A percentile compares a stretch with the other conserved stretches of the same genome.
These are phyloP conservation scores for Hemichromis elongatus DNA, from an alignment of 2,113 vertebrate species.

Conservation along the genomic window DNA sequence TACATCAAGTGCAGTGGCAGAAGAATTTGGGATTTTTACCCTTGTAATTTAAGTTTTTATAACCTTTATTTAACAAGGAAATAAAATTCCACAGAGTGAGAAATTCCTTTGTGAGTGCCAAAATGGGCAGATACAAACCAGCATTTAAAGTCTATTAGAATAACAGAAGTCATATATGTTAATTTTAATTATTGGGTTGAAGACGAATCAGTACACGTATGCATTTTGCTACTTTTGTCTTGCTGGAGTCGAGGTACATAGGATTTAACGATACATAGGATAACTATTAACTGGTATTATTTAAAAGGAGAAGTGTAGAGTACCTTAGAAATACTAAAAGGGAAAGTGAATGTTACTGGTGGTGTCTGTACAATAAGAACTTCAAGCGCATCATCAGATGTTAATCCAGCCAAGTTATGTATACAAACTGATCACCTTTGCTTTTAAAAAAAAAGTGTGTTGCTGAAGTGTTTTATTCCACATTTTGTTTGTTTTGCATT, in stretches of 20 bases:
- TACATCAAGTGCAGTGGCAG: not conserved
- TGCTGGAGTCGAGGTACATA: not conserved
- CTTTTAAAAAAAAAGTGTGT: not conserved
- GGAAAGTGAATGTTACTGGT: constrained; percentile 29
- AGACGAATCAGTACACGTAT: not conserved
- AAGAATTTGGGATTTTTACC: not conserved
- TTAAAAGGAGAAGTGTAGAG: not conserved
- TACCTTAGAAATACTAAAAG: constrained; percentile 4
- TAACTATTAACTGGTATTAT: not conserved
- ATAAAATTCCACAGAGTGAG: not conserved
- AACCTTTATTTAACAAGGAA: not conserved
- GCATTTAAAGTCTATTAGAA: not conserved
- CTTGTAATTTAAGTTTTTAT: not conserved
- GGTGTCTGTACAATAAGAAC: not conserved
- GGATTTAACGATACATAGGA: not conserved
- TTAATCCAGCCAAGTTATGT: not conserved
- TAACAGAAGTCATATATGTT: not conserved
- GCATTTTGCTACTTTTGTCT: not conserved
- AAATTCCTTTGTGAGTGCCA: not conserved
- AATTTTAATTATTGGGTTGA: not conserved
- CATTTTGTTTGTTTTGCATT: constrained; percentile 10
- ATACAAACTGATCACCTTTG: not conserved
- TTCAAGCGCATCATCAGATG: not conserved
- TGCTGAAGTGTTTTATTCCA: not conserved
- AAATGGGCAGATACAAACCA: not conserved